These are phyloP conservation scores for Labroides dimidiatus DNA, from an alignment of 2,797 vertebrate genomes.

Conservation along the genomic window DNA sequence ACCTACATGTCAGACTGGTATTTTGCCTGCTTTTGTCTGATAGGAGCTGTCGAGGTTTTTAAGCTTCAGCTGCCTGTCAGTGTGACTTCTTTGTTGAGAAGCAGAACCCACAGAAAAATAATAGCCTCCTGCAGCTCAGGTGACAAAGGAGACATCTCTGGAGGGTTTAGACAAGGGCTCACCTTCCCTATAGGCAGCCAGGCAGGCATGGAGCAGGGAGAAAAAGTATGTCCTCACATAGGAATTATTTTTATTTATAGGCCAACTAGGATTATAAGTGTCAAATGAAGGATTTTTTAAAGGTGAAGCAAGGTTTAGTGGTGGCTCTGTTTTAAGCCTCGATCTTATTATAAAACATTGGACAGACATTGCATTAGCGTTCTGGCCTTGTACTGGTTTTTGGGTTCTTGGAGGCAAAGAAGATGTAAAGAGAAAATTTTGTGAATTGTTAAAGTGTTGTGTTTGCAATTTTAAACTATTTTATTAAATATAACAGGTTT, in stretches of 20 bases:
- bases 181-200: constrained; percentile 63
- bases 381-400: neutral
- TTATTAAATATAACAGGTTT: too few species aligned
- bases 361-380: neutral
- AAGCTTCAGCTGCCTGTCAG: constrained; percentile 32
- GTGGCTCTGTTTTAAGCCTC: constrained; percentile 12
- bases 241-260: constrained; percentile 70
- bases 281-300: constrained; percentile 59
- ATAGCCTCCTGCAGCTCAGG: constrained; percentile 45
- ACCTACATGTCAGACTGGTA: neutral
- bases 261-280: constrained; percentile 53
- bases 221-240: constrained; percentile 52
- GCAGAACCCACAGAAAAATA: constrained; percentile 45
- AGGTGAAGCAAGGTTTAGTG: constrained; percentile 40
- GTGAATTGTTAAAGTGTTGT: too few species aligned
- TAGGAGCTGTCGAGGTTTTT: constrained; percentile 21
- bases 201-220: constrained; percentile 41
- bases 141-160: constrained; percentile 59
- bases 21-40: constrained; percentile 8
- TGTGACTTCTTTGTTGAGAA: constrained; percentile 46
- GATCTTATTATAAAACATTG: constrained; percentile 14
- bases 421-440: constrained; percentile 1
- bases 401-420: constrained; percentile 11
- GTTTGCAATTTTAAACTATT: too few species aligned
- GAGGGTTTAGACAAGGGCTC: constrained; percentile 56